Base-by-base conservation (phyloP, 2,797 vertebrate genomes). In the Pipistrellus nathusii region DNA sequence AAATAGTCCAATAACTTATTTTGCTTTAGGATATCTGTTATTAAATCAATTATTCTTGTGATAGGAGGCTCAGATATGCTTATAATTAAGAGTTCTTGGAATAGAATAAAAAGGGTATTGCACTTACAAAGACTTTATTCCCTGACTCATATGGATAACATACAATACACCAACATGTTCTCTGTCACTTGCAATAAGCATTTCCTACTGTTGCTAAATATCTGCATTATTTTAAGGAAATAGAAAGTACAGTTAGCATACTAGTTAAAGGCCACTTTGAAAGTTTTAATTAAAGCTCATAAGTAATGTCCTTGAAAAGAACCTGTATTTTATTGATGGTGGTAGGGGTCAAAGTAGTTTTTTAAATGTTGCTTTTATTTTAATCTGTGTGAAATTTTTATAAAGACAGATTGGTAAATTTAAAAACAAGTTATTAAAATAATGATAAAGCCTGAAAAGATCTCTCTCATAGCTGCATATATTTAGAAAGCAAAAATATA, bases 401-500 rank as follows among this genome's bases (percentile, higher is more conserved):
- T 7, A 88, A 93, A 75, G 38, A 66, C 3, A 93, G 23, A 23
- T 41, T 81, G 10, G 23, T 71, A 82, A 51, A 51, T 81, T 35
- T 7, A n/a, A 92, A 84, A 48, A 30, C 3, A 3, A 82, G 21
- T 73, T 81, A 35, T 78, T 96, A 72, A 78, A 88, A 81, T 46
- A 94, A 88, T 14, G 5, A 32, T 35, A 82, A 85, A 59, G 2
- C 8, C 35, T 87, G 15, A 68, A 84, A 93, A 8, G 0, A 48
- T 89, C 2, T 17, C 17, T 72, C 35, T 78, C 14, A 57, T 51
- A 69, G 44, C 1, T 73, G 14, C 3, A 25, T 90, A 88, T 59
- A 81, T 95, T 94, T 82, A 78, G 57, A 92, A 90, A 91, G 17
- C 6, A 90, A 94, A 94, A 95, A 72, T 13, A 48, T 62, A 48